Percentiles rank a stretch among this genome's conserved stretches.
phyloP scores from a whole-genome alignment of 2,888 invertebrate species.

The Cheilosia pagana region DNA sequence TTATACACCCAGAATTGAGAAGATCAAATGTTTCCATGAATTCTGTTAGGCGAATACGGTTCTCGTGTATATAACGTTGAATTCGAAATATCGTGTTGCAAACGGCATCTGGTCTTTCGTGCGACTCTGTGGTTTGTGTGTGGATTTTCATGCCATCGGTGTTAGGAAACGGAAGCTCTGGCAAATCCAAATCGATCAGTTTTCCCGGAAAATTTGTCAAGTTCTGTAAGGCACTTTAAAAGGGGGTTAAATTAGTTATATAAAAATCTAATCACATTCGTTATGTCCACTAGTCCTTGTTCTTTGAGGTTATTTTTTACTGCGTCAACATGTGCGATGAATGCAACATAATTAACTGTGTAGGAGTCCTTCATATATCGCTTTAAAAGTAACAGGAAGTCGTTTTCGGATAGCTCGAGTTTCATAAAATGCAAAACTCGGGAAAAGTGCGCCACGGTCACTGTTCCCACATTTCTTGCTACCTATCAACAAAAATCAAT shows the following conservation, averaged over 20 bases:
- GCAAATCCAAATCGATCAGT: constrained; percentile 87
- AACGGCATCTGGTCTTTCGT: constrained; percentile 77
- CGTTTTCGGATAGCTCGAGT: constrained; percentile 88
- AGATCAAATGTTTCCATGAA: constrained; percentile 90
- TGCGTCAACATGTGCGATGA: constrained; percentile 88
- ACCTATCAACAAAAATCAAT: too few relatives aligned
- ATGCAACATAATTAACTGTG: constrained; percentile 91
- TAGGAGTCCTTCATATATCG: constrained; percentile 90
- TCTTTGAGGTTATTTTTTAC: constrained; percentile 86
- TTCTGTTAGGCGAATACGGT: constrained; percentile 87
- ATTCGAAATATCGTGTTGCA: constrained; percentile 83
- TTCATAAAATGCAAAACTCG: constrained; percentile 89
- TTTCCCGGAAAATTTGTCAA: constrained; percentile 86
- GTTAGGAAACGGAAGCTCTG: constrained; percentile 85
- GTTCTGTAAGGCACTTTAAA: constrained; percentile 81
- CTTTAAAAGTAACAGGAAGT: constrained; percentile 89
- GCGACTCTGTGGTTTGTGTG: constrained; percentile 43
- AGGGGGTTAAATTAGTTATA: not conserved
- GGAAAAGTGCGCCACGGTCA: constrained; percentile 91
- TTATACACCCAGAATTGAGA: constrained; percentile 88
- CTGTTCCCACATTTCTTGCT: constrained; percentile 89
- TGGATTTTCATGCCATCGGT: constrained; percentile 75
- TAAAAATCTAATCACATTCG: constrained; percentile 76
- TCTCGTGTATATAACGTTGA: constrained; percentile 87
- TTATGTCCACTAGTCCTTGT: constrained; percentile 84